Evolutionary conservation across 1,140 invertebrate genomes (phyloP).

Genomic region (Panagrolaimus sp.): DNA sequence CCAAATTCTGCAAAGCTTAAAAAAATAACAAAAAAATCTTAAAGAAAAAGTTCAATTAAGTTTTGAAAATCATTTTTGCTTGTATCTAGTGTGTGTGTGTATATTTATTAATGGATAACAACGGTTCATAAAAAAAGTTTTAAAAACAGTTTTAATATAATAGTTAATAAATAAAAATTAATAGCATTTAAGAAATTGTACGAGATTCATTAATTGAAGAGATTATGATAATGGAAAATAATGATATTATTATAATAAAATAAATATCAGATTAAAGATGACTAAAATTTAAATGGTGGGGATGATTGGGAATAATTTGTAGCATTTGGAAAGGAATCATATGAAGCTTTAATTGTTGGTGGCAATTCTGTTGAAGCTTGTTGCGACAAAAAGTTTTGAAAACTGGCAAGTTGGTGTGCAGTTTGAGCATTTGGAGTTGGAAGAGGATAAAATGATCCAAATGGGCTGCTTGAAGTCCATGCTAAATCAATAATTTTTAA

Average conservation of each 20-base stretch:
- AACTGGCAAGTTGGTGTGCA: background rate
- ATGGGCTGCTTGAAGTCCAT: slow-evolving; percentile 16
- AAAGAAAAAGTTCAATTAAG: too few relatives aligned
- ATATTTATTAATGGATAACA: too few relatives aligned
- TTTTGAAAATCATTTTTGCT: too few relatives aligned
- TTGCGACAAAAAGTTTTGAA: slow-evolving; percentile 13
- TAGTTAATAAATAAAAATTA: too few relatives aligned
- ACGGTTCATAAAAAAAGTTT: too few relatives aligned
- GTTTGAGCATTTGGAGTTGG: slow-evolving; percentile 8
- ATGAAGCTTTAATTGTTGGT: background rate
- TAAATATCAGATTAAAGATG: too few relatives aligned
- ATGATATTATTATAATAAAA: background rate
- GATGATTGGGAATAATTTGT: slow-evolving; percentile 3
- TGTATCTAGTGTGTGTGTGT: too few relatives aligned
- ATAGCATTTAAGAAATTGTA: too few relatives aligned
- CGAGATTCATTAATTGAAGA: background rate
- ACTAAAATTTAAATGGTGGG: background rate
- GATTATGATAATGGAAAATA: slow-evolving; percentile 1
- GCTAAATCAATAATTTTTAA: background rate
- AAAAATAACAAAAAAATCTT: background rate
- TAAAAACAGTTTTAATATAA: too few relatives aligned
- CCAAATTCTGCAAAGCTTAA: slow-evolving; percentile 3
- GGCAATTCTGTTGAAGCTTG: background rate
- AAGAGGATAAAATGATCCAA: slow-evolving; percentile 14
- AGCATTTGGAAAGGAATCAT: background rate